These are phyloP conservation scores for Oikopleura albicans DNA, from an alignment of 23 tunicate genomes.

Conservation along the genomic window DNA sequence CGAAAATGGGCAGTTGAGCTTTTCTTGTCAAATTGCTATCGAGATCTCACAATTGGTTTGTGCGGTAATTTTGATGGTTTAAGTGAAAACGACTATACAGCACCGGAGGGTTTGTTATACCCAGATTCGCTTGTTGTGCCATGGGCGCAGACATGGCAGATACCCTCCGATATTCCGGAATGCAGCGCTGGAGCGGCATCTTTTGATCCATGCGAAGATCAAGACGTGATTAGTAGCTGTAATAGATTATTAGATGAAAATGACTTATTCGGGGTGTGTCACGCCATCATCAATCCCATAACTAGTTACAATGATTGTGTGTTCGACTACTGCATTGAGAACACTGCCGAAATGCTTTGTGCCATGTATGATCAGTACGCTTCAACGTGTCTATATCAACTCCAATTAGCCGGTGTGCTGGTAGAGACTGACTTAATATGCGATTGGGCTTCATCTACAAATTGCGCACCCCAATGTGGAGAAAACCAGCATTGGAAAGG, in stretches of 20 bases:
- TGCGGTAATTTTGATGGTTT: constrained; percentile 23
- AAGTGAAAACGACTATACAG: constrained; percentile 10
- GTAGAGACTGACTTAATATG: constrained; percentile 17
- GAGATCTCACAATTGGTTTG: constrained; percentile 2
- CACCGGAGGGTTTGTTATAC: background rate
- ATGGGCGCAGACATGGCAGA: constrained; percentile 19
- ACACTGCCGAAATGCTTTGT: constrained; percentile 19
- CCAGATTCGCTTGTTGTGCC: background rate
- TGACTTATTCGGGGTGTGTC: constrained; percentile 18
- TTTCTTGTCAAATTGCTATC: background rate
- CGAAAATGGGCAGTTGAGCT: background rate
- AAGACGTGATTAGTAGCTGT: background rate
- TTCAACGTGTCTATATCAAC: background rate
- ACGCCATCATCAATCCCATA: background rate
- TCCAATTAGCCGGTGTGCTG: background rate
- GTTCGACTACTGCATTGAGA: constrained; percentile 22
- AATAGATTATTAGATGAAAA: background rate
- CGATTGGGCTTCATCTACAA: constrained; percentile 19
- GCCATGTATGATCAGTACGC: background rate
- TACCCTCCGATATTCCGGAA: background rate
- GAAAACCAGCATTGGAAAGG: constrained; percentile 18
- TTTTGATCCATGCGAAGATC: constrained; percentile 5
- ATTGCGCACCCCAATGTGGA: constrained; percentile 20
- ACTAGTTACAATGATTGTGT: constrained; percentile 18
- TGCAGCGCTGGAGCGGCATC: constrained; percentile 21